Conservation (phyloP, 53 echinoderm and acorn worm genomes). For the Arbacia lixula region DNA sequence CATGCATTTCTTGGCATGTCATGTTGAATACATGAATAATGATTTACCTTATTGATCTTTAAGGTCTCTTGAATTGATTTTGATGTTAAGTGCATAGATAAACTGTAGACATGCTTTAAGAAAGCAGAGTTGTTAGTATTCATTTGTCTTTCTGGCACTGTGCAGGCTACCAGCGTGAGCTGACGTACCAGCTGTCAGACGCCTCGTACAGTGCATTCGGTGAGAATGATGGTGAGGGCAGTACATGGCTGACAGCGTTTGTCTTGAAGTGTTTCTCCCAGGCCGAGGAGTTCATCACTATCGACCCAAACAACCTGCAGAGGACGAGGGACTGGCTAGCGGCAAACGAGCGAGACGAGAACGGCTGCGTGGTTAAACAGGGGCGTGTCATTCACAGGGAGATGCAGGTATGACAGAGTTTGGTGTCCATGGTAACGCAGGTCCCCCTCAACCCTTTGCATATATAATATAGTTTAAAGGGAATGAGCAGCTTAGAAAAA, state of each 20-base stretch:
- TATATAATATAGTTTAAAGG: no score
- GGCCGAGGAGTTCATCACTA: conserved; percentile 79
- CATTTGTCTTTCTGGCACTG: background rate
- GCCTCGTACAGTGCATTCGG: conserved; percentile 95
- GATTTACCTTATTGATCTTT: no score
- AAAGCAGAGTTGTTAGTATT: no score
- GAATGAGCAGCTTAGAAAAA: no score
- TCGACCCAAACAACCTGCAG: conserved; percentile 74
- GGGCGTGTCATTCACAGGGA: conserved; percentile 82
- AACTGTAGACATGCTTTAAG: no score
- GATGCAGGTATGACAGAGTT: conserved; percentile 74
- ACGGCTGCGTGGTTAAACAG: conserved; percentile 71
- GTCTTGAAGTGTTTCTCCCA: conserved; percentile 85
- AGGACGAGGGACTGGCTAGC: conserved; percentile 74
- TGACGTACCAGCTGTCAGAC: conserved; percentile 70
- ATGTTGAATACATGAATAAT: no score
- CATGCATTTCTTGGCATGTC: no score
- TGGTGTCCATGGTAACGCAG: background rate
- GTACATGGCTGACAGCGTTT: conserved; percentile 95
- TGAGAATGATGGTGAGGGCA: conserved; percentile 73
- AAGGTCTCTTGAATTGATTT: no score
- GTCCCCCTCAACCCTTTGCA: no score
- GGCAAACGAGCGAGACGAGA: conserved; percentile 18
- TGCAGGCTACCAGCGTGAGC: conserved; percentile 84
- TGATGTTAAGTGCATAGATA: no score